Evolutionary conservation across 2,113 vertebrate genomes (phyloP), one percentile per base, ranked within the genome.

Genomic region (Notothenia rossii): DNA sequence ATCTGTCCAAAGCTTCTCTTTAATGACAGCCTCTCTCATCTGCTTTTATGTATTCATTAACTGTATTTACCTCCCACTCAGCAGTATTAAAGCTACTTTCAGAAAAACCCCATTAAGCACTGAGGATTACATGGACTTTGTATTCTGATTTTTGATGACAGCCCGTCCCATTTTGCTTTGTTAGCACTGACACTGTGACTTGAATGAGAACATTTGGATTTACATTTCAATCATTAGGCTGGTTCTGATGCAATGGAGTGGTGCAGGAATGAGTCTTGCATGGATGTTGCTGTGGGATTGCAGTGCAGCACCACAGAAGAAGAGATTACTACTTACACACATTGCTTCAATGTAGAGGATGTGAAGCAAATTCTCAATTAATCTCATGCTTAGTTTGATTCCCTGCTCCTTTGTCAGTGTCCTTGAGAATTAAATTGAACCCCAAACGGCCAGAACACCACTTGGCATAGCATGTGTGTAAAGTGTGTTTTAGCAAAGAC

Each of bases 71-170:
- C 77, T 77, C 80, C 45, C 50, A 50, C 68, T 88, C 53, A 53
- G 5, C 20, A 55, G 62, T 46, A 40, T 72, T 58, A 64, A 59
- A 63, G 45, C 75, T 80, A 67, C 79, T 68, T 20, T 45, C 0
- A 1, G 43, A 50, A 8, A 50, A 61, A 72, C 58, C 66, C 56
- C 56, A 76, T 81, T 85, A 55, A 86, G 83, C 66, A 77, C 62
- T 15, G 18, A 53, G 81, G 79, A 69, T 86, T 84, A 75, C 50
- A 81, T 73, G 10, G 61, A 49, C 73, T 68, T 25, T 77, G 50
- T 72, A n/a, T 62, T 77, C 55, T 54, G 69, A 51, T 86, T 56
- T 86, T 56, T 84, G 83, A 86, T 51, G 70, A 81, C 59, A 14
- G 56, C 36, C 53, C 33, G 7, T 65, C 75, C 62, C 13, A 43